Evolutionary conservation across 92 coral and sea anemone species (phyloP).

Genomic region (Phymanthus crucifer): DNA sequence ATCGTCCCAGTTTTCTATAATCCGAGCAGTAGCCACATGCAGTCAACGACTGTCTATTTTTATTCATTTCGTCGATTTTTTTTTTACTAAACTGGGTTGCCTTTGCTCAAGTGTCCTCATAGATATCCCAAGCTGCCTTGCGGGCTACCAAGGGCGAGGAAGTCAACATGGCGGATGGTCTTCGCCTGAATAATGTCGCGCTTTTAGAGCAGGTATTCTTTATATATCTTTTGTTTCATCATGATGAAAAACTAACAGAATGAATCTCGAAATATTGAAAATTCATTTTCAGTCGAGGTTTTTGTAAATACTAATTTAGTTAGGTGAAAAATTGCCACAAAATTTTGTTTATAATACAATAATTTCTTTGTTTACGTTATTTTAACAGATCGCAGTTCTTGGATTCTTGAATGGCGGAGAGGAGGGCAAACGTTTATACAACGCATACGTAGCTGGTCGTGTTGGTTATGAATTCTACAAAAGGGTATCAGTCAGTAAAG

Average conservation of each 20-base stretch:
- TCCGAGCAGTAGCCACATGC: too few relatives aligned
- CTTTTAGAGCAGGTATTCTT: conserved; percentile 75
- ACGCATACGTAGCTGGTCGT: conserved; percentile 78
- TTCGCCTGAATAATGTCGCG: conserved; percentile 59
- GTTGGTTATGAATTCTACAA: conserved; percentile 87
- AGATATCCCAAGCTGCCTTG: conserved; percentile 39
- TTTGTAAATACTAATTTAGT: not conserved
- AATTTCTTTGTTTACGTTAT: not conserved
- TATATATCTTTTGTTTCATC: too few relatives aligned
- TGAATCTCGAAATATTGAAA: not conserved
- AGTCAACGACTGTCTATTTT: too few relatives aligned
- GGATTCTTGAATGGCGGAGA: conserved; percentile 98
- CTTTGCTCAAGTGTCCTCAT: not conserved
- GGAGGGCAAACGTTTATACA: conserved; percentile 79
- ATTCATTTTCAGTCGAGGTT: not conserved
- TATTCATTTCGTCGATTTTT: too few relatives aligned
- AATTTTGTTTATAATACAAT: not conserved
- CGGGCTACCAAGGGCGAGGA: conserved; percentile 3
- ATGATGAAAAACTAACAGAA: not conserved
- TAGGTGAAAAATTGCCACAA: not conserved
- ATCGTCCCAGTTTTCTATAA: too few relatives aligned
- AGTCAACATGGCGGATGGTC: conserved; percentile 67
- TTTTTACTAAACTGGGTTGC: too few relatives aligned
- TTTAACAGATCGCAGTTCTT: conserved; percentile 75
- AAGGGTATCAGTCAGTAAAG: conserved; percentile 77